Evolutionary conservation across 1,140 invertebrate genomes (phyloP).

Genomic region (Pogonus chalceus): DNA sequence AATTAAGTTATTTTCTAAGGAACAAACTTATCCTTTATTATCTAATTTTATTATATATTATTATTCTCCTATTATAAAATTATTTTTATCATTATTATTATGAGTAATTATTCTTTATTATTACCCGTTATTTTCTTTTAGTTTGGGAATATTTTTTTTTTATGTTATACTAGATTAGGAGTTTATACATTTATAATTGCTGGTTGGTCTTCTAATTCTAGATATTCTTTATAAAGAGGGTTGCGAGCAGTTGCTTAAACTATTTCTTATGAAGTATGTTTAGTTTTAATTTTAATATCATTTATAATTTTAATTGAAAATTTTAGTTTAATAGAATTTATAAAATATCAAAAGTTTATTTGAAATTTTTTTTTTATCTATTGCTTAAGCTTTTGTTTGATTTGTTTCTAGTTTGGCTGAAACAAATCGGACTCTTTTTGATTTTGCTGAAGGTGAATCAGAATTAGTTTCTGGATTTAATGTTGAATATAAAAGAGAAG

Average conservation of each 20-base stretch:
- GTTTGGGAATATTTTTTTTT: constrained; percentile 42
- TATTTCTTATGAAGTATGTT: constrained; percentile 58
- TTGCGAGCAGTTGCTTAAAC: constrained; percentile 52
- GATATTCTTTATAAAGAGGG: constrained; percentile 52
- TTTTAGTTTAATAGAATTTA: constrained; percentile 33
- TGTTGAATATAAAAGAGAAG: constrained; percentile 54
- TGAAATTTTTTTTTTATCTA: constrained; percentile 41
- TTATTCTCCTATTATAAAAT: constrained; percentile 45
- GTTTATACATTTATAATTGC: constrained; percentile 46
- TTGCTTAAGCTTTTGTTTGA: constrained; percentile 43
- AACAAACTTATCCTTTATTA: constrained; percentile 38
- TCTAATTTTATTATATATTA: constrained; percentile 45
- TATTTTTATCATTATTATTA: constrained; percentile 43
- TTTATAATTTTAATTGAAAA: constrained; percentile 35
- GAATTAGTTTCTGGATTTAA: constrained; percentile 70
- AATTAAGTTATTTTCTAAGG: constrained; percentile 55
- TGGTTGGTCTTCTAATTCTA: constrained; percentile 56
- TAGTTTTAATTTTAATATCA: constrained; percentile 44
- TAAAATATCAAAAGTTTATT: constrained; percentile 33
- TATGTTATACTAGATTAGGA: constrained; percentile 42
- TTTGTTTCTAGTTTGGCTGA: constrained; percentile 52
- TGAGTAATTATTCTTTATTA: constrained; percentile 40
- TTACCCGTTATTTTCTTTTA: constrained; percentile 34
- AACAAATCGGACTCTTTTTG: constrained; percentile 64
- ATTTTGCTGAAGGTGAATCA: constrained; percentile 65